Evolutionary conservation across 2,113 vertebrate genomes (phyloP).

Genomic region (Ceyx melanurus): DNA sequence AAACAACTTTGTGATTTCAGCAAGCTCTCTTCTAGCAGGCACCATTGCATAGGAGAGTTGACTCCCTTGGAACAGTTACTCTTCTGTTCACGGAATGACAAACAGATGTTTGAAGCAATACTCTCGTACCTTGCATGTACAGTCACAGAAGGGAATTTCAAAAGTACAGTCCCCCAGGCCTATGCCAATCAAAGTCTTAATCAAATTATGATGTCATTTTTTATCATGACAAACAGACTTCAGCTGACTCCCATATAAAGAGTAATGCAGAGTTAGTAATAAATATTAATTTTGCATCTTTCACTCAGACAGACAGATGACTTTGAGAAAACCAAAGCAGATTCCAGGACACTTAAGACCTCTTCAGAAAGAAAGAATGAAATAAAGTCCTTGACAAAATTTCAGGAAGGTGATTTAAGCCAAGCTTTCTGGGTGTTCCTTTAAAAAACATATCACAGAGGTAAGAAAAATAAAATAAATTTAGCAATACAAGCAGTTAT

Average conservation of each 20-base stretch:
- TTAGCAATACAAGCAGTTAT: neutral
- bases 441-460: neutral
- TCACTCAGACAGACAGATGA: neutral
- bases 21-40: neutral
- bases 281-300: neutral
- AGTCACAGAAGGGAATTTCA: neutral
- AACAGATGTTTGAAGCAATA: neutral
- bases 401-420: neutral
- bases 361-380: neutral
- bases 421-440: neutral
- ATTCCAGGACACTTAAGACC: neutral
- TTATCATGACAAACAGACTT: neutral
- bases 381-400: neutral
- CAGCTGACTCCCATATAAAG: neutral
- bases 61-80: neutral
- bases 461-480: neutral
- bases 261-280: neutral
- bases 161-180: neutral
- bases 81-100: neutral
- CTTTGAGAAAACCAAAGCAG: neutral
- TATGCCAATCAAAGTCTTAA: neutral
- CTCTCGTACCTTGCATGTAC: neutral
- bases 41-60: neutral
- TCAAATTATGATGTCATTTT: accelerated
- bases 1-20: neutral